Percentiles rank a stretch among this genome's conserved stretches.
phyloP scores from a whole-genome alignment of 2,888 invertebrate species.

The Brenthis daphne region DNA sequence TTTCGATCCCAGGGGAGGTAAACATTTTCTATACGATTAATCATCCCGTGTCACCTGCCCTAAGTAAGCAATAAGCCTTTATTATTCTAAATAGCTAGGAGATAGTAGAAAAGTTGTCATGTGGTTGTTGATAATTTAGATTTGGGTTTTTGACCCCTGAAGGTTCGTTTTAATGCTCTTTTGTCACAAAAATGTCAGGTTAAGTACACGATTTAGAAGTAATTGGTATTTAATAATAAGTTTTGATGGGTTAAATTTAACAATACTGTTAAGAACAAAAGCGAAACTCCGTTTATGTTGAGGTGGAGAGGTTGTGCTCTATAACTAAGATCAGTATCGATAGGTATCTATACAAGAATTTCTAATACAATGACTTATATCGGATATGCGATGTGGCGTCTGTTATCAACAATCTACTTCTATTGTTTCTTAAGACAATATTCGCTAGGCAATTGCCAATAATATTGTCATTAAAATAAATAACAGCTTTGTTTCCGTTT shows the following conservation, averaged over 20 bases:
- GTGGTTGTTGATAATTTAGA: constrained; percentile 38
- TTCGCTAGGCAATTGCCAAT: constrained; percentile 6
- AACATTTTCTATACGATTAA: constrained; percentile 46
- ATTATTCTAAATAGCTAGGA: constrained; percentile 38
- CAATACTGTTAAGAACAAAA: constrained; percentile 6
- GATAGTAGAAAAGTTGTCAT: constrained; percentile 36
- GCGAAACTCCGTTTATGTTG: no score
- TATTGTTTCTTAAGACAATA: constrained; percentile 13
- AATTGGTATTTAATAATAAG: not conserved
- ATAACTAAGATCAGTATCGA: not conserved
- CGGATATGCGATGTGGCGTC: not conserved
- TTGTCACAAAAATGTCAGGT: no score
- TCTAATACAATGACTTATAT: constrained; percentile 2
- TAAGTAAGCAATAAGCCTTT: constrained; percentile 49
- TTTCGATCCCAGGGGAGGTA: constrained; percentile 43
- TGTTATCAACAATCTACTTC: constrained; percentile 5
- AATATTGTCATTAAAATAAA: constrained; percentile 8
- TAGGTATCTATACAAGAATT: not conserved
- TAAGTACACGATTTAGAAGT: not conserved
- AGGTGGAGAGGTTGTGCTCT: no score
- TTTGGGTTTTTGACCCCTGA: constrained; percentile 32
- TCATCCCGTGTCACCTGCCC: constrained; percentile 48
- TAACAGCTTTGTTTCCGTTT: constrained; percentile 12
- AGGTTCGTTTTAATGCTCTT: not conserved
- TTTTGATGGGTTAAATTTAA: constrained; percentile 7